A percentile compares a stretch with the other conserved stretches of the same genome.
Evolutionary conservation across 2,888 invertebrate genomes (phyloP).

Genomic region (Coenonympha glycerion): DNA sequence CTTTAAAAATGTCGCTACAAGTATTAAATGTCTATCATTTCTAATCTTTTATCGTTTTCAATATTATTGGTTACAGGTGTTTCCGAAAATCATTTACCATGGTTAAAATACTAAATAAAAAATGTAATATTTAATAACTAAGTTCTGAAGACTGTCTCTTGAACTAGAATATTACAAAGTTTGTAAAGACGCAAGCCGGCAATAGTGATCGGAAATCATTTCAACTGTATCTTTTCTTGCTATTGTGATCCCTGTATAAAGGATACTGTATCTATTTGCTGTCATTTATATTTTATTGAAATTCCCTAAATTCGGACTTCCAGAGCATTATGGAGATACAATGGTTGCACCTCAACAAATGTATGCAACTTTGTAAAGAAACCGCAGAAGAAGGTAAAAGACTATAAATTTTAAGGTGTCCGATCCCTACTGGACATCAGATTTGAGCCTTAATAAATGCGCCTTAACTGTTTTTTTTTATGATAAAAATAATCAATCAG

Average conservation of each 20-base stretch:
- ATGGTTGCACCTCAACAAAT: constrained; percentile 30
- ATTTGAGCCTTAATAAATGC: neutral
- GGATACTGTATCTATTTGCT: constrained; percentile 60
- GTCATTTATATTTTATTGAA: constrained; percentile 57
- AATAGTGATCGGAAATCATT: constrained; percentile 36
- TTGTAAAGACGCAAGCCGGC: constrained; percentile 34
- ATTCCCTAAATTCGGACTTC: constrained; percentile 53
- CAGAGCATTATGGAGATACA: constrained; percentile 50
- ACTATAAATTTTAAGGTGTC: constrained; percentile 12
- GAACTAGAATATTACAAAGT: constrained; percentile 15
- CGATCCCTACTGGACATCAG: neutral
- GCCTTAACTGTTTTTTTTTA: too few relatives aligned
- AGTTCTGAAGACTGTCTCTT: neutral
- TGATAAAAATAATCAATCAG: too few relatives aligned
- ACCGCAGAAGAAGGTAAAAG: constrained; percentile 45
- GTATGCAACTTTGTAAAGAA: constrained; percentile 18
- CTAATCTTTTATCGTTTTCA: too few relatives aligned
- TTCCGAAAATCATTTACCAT: too few relatives aligned
- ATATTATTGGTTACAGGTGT: too few relatives aligned
- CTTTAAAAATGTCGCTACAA: too few relatives aligned
- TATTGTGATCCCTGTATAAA: constrained; percentile 45
- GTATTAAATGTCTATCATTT: too few relatives aligned
- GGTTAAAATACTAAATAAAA: too few relatives aligned
- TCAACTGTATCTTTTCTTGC: constrained; percentile 28
- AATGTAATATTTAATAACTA: neutral